These are phyloP conservation scores for Emydura subglobosa DNA, from an alignment of 2,113 vertebrate species.

Conservation along the genomic window DNA sequence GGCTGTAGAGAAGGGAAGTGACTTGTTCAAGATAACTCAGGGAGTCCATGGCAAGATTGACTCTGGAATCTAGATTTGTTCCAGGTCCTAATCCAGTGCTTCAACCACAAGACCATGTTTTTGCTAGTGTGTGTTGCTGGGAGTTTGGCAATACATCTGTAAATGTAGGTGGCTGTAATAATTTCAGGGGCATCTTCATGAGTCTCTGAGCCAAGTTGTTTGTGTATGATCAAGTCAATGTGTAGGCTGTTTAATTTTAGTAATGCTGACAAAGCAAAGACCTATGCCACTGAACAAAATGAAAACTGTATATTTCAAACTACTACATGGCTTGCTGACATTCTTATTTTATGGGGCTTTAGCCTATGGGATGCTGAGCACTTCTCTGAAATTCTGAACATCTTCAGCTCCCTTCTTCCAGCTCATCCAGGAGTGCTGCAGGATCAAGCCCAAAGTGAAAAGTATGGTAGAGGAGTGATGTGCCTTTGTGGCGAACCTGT, in stretches of 20 bases:
- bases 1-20: neutral
- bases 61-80: neutral
- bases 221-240: neutral
- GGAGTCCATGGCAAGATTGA: neutral
- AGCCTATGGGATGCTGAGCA: neutral
- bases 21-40: neutral
- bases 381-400: neutral
- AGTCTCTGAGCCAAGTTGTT: neutral
- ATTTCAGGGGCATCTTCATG: neutral
- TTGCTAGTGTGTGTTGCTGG: neutral
- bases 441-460: neutral
- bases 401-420: neutral
- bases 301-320: rapidly evolving
- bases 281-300: neutral
- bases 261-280: neutral
- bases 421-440: neutral
- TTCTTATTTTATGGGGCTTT: neutral
- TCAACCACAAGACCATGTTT: neutral
- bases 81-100: rapidly evolving
- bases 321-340: rapidly evolving
- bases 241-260: neutral
- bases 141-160: neutral
- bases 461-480: neutral
- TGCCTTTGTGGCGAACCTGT: neutral
- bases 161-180: neutral